A percentile compares a stretch with the other conserved stretches of the same genome.
phyloP scores from a whole-genome alignment of 2,888 invertebrate genomes.

The Dicyrtomina minuta region DNA sequence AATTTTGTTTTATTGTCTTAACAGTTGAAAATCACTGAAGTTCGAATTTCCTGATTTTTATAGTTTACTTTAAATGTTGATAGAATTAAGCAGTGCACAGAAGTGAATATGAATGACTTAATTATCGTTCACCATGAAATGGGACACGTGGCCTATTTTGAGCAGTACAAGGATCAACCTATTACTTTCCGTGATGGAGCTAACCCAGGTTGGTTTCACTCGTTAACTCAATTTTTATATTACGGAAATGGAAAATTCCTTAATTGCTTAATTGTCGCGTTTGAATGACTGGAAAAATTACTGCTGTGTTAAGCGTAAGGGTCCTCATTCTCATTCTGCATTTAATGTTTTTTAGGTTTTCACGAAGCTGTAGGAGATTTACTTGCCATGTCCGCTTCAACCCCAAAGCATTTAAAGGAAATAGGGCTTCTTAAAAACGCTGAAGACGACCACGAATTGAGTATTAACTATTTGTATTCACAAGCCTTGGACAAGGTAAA shows the following conservation, averaged over 20 bases:
- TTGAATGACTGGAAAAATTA: no score
- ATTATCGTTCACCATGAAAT: slow-evolving; percentile 67
- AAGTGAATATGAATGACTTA: slow-evolving; percentile 79
- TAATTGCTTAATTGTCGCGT: no score
- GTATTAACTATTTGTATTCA: slow-evolving; percentile 56
- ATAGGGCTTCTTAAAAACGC: slow-evolving; percentile 70
- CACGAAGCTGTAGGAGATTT: slow-evolving; percentile 59
- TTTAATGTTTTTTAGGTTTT: no score
- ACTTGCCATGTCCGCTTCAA: slow-evolving; percentile 57
- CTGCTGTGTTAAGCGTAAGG: no score
- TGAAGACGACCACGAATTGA: slow-evolving; percentile 59
- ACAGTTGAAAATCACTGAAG: no score
- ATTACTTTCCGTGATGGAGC: slow-evolving; percentile 66
- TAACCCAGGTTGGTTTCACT: slow-evolving; percentile 70
- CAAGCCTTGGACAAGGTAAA: slow-evolving; percentile 67
- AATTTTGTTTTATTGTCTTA: no score
- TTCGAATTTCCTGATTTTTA: no score
- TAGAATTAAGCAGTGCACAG: slow-evolving; percentile 87
- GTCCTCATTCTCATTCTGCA: no score
- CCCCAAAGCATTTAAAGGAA: slow-evolving; percentile 58
- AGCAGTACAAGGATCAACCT: slow-evolving; percentile 66
- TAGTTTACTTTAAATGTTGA: no score
- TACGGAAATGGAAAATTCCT: no score
- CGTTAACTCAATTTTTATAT: no score
- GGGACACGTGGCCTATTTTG: slow-evolving; percentile 70